Percentiles rank a stretch among this genome's conserved stretches.
Conservation (phyloP, 2,113 vertebrate genomes). For the Bucco capensis region DNA sequence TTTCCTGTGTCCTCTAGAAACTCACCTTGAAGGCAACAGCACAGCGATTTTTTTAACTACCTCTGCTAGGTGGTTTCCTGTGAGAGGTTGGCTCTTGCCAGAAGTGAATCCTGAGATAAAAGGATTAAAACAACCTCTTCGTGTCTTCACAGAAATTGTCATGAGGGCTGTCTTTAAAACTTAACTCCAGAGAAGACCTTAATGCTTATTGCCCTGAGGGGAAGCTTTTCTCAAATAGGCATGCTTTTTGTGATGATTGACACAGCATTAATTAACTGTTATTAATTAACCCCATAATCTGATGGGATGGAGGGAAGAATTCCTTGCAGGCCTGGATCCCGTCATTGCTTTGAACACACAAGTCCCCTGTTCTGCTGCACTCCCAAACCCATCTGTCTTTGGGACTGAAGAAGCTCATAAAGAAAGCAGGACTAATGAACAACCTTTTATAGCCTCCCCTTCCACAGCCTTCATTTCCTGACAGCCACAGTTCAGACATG, state of each 20-base stretch:
- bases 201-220: not conserved
- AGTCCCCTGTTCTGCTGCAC: not conserved
- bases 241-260: not conserved
- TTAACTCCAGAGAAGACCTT: not conserved
- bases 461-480: not conserved
- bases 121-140: not conserved
- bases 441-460: not conserved
- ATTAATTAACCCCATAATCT: slow-evolving; percentile 49
- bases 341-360: not conserved
- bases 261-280: slow-evolving; percentile 28
- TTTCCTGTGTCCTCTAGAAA: not conserved
- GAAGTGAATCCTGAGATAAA: slow-evolving; percentile 6
- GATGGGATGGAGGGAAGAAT: not conserved
- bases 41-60: not conserved
- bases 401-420: not conserved
- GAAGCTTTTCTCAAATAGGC: not conserved
- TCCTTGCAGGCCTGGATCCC: not conserved
- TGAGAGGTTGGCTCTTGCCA: not conserved
- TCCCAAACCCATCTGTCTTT: not conserved
- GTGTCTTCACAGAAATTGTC: not conserved
- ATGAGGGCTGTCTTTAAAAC: not conserved
- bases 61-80: not conserved
- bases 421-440: not conserved
- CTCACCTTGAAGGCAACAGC: not conserved
- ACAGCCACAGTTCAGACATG: not conserved